Conservation (phyloP, 2,797 vertebrate genomes). For the Micromesistius poutassou region DNA sequence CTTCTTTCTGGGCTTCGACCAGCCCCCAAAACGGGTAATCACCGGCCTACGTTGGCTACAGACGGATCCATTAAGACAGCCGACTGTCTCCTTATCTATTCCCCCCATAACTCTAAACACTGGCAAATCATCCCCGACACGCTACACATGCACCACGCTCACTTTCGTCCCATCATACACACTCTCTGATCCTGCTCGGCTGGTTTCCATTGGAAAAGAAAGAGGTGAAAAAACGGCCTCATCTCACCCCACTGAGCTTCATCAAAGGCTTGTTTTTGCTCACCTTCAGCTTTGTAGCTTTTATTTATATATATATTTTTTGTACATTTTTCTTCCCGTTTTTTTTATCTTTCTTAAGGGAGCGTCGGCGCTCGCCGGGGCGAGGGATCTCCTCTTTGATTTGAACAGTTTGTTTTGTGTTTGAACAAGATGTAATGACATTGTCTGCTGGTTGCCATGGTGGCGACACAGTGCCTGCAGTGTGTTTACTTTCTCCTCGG, state of each 20-base stretch:
- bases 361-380: conserved; percentile 51
- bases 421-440: conserved; percentile 53
- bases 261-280: not conserved
- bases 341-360: not conserved
- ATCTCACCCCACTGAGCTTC: too few relatives aligned
- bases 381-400: conserved; percentile 56
- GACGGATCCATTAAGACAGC: not conserved
- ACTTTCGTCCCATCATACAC: not conserved
- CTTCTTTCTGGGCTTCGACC: not conserved
- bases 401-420: conserved; percentile 52
- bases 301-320: not conserved
- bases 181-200: too few relatives aligned
- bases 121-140: not conserved
- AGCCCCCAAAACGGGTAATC: not conserved
- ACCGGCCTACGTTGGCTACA: not conserved
- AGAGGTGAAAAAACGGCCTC: too few relatives aligned
- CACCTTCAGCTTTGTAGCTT: not conserved
- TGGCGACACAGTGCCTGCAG: conserved; percentile 18
- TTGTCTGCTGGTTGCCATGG: conserved; percentile 51
- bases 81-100: not conserved
- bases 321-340: not conserved
- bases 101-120: not conserved
- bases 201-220: too few relatives aligned
- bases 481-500: not conserved
- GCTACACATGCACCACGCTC: not conserved